phyloP scores from a whole-genome alignment of 2,888 invertebrate genomes.

The Sinhomidia bicolor region DNA sequence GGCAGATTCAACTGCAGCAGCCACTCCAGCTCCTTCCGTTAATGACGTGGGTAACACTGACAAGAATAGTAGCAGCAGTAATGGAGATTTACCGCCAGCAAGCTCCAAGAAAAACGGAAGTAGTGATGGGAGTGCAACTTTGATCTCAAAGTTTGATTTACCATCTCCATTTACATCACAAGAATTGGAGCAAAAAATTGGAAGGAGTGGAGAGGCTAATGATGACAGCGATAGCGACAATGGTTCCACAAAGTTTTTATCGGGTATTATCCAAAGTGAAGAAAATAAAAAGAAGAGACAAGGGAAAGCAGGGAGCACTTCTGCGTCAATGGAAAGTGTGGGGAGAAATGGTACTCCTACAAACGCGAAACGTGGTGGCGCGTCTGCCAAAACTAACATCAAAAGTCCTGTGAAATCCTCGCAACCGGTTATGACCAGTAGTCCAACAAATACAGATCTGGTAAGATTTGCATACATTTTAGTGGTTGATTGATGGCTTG shows the following conservation, averaged over 20 bases:
- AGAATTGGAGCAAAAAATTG: slow-evolving; percentile 59
- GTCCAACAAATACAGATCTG: slow-evolving; percentile 25
- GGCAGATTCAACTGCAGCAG: slow-evolving; percentile 24
- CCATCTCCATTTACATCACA: slow-evolving; percentile 54
- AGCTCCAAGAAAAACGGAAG: not conserved
- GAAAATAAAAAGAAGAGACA: slow-evolving; percentile 47
- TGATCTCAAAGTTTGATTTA: slow-evolving; percentile 61
- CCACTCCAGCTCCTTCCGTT: slow-evolving; percentile 16
- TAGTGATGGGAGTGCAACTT: not conserved
- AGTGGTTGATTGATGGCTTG: no score
- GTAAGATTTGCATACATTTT: no score
- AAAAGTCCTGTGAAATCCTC: not conserved
- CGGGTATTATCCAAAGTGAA: slow-evolving; percentile 56
- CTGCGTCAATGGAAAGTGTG: no score
- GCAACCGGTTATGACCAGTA: slow-evolving; percentile 33
- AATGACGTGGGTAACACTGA: not conserved
- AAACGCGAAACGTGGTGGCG: not conserved
- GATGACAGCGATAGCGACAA: slow-evolving; percentile 61
- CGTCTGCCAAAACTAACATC: not conserved
- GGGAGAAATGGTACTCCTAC: slow-evolving; percentile 12
- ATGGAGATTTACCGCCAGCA: slow-evolving; percentile 5
- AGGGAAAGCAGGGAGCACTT: not conserved
- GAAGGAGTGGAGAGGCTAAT: not conserved
- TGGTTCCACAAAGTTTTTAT: slow-evolving; percentile 61
- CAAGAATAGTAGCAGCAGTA: not conserved